These are phyloP conservation scores for Pelecanus crispus DNA, from an alignment of 2,113 vertebrate species.

Conservation along the genomic window DNA sequence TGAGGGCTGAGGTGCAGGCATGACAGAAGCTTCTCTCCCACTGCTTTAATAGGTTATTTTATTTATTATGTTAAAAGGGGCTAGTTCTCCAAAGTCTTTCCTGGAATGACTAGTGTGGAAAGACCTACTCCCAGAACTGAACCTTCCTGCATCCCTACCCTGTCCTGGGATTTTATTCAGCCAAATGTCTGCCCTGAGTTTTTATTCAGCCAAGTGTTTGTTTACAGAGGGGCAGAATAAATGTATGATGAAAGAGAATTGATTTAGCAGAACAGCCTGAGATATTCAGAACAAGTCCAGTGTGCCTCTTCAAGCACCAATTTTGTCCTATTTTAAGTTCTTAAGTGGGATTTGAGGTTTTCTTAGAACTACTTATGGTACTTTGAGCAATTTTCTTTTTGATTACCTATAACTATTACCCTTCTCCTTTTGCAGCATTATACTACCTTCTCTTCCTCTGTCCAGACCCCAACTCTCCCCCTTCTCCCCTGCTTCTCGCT, in stretches of 20 bases:
- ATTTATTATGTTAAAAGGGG: background rate
- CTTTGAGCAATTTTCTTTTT: background rate
- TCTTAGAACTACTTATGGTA: background rate
- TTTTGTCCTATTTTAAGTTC: background rate
- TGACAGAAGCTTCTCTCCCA: background rate
- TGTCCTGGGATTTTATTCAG: background rate
- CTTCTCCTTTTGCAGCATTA: background rate
- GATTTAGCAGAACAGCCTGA: background rate
- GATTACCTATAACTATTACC: background rate
- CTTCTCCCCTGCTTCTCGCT: background rate
- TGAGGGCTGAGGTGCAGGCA: background rate
- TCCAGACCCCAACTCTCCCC: background rate
- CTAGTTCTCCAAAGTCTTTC: background rate
- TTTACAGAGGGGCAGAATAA: background rate
- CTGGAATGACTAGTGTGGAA: background rate
- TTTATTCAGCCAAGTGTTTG: background rate
- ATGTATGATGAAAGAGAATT: background rate
- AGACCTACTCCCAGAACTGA: background rate
- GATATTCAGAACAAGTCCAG: background rate
- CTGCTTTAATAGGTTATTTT: background rate
- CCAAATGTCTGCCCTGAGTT: background rate
- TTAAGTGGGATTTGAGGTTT: slow-evolving; percentile 23
- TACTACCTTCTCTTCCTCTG: background rate
- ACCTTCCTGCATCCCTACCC: background rate
- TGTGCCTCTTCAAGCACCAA: background rate